These are phyloP conservation scores for Diogma glabrata DNA, from an alignment of 2,888 invertebrate genomes.

Conservation along the genomic window DNA sequence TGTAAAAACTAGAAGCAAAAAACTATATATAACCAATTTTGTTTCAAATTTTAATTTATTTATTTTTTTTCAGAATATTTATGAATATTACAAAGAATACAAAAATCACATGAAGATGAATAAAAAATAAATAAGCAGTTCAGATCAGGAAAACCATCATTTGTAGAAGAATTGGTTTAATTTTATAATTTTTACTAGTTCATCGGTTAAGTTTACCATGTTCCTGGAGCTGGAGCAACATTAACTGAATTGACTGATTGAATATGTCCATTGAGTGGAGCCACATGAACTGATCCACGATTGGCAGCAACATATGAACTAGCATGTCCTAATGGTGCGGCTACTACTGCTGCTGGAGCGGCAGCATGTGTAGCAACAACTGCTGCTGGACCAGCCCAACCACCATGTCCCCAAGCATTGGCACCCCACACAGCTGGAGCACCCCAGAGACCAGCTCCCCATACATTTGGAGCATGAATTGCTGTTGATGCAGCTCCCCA, in stretches of 20 bases:
- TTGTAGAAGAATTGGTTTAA: too few relatives aligned
- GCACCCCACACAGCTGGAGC: too few relatives aligned
- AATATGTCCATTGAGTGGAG: not conserved
- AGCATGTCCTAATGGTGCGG: not conserved
- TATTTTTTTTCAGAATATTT: too few relatives aligned
- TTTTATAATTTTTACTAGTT: too few relatives aligned
- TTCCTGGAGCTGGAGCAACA: not conserved
- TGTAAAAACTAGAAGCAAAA: too few relatives aligned
- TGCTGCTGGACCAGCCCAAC: not conserved
- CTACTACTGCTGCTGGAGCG: not conserved
- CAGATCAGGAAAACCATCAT: too few relatives aligned
- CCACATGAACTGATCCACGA: conserved; percentile 3
- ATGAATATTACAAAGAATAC: too few relatives aligned
- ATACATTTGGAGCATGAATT: not conserved
- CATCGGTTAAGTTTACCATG: too few relatives aligned
- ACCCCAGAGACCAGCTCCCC: not conserved
- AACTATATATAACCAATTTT: too few relatives aligned
- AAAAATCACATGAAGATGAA: too few relatives aligned
- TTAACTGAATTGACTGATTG: not conserved
- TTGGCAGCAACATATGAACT: not conserved
- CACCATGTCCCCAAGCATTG: not conserved
- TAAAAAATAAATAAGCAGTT: too few relatives aligned
- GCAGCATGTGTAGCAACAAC: not conserved
- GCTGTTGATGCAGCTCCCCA: not conserved
- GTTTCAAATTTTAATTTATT: too few relatives aligned